Evolutionary conservation across 2,888 invertebrate species (phyloP), one percentile per base, ranked within the genome.

Genomic region (Cinara cedri): DNA sequence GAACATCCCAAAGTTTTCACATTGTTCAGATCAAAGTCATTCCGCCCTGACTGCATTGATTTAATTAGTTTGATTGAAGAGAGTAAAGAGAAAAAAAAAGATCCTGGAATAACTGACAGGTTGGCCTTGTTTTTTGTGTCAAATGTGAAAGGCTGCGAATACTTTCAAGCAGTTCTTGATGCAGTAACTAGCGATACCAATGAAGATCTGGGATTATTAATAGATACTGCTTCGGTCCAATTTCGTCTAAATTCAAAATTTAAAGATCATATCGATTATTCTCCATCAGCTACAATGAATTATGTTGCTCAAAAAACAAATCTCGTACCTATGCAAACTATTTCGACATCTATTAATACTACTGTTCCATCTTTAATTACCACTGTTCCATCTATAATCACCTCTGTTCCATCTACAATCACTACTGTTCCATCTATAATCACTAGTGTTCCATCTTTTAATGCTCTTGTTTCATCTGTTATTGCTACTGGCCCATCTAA

Each of bases 31-130:
- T 63, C 78, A 4, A 81, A 78, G n/a, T 8, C 57, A 14, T 82
- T 82, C 14, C 80, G 82, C 0, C 81, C 72, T 13, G 68, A 76
- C 1, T 82, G 82, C n/a, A 78, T 81, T 16, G 72, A 72, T 21
- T 44, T 82, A 44, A 78, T 82, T 13, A 72, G 78, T 44, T 46
- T 70, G 1, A 81, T 82, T 49, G 82, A 82, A 63, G 80, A 81
- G n/a, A 72, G 70, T 54, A 51, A 78, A 9, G 72, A 81, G 46
- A n/a, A n/a, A n/a, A n/a, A n/a, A n/a, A 74, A n/a, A 11, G 72
- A 81, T 13, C 70, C 78, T 3, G 51, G 42, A 4, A 60, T 78
- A 8, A 60, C 57, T 8, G 78, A 78, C n/a, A 68, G 78, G 0
- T 49, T 78, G 78, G 14, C 78, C 9, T n/a, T 78, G 21, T 78